Conservation (phyloP, 2,888 invertebrate species). For the Chouioia cunea region DNA sequence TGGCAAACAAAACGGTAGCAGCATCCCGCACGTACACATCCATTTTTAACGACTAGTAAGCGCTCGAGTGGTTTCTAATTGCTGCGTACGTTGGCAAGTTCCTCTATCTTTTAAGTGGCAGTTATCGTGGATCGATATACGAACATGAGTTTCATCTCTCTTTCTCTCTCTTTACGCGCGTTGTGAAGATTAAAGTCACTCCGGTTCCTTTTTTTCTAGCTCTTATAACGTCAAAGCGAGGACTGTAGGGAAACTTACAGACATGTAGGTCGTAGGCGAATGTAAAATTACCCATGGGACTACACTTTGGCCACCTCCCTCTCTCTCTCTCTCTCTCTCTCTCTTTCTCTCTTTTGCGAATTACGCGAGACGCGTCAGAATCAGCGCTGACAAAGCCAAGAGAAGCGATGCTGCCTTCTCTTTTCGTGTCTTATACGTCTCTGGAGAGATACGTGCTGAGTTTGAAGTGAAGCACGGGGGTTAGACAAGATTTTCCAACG, state of each 20-base stretch:
- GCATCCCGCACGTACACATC: too few species aligned
- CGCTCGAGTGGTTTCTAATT: too few species aligned
- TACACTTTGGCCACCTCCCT: not conserved
- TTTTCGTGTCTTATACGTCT: too few species aligned
- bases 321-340: not conserved
- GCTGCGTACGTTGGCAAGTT: too few species aligned
- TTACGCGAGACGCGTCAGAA: not conserved
- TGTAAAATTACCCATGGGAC: not conserved
- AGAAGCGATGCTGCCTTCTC: too few species aligned
- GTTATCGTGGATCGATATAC: too few species aligned
- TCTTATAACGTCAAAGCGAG: not conserved
- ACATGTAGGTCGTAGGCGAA: not conserved
- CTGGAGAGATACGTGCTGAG: too few species aligned
- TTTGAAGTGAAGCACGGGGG: too few species aligned
- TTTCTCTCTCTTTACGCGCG: conserved; percentile 1
- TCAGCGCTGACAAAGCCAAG: not conserved
- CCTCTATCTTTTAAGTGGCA: too few species aligned
- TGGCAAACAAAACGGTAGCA: too few species aligned
- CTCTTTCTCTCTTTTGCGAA: not conserved
- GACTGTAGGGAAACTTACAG: not conserved
- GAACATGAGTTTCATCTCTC: conserved; percentile 8
- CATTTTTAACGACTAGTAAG: too few species aligned
- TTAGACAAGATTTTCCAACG: too few species aligned
- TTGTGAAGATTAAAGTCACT: not conserved
- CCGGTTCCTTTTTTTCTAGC: conserved; percentile 12